Base-by-base conservation (phyloP, 2,888 invertebrate genomes). In the Pachydiplax longipennis region DNA sequence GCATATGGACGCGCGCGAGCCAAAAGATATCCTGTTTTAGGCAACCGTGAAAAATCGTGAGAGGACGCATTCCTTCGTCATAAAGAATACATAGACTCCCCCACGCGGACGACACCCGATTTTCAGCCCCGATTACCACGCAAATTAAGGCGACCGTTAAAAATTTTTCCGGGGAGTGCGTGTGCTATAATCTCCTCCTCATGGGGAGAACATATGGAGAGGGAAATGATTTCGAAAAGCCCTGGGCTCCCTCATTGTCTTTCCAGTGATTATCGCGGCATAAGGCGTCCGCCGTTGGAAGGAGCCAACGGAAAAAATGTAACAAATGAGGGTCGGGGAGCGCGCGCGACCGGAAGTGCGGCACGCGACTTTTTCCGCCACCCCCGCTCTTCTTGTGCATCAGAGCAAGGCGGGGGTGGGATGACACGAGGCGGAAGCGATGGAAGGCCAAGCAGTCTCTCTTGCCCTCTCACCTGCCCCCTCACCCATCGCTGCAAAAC, bases 221-320 rank as follows among this genome's bases (percentile, higher is more conserved):
- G 87, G n/a, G 61, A 87, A 83, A 87, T 87, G 87, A 87, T 87
- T 87, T 37, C 15, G n/a, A n/a, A 87, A 40, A 61, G 25, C 8
- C 35, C 12, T 31, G 83, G 53, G 31, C 35, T 61, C 37, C 87
- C 61, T 87, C 87, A 37, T 87, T 87, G 87, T 61, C 87, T 87
- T 37, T n/a, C 83, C 12, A 87, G 35, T 87, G 87, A 87, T 87
- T 87, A 87, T 87, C 87, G 44, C 83, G 87, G 87, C 87, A 87
- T 58, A 87, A 61, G 87, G 87, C 61, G 61, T n/a, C 13, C n/a
- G 81, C 81, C 81, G 22, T n/a, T n/a, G 31, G 58, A 13, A 13
- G 58, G 18, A 18, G 15, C n/a, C n/a, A 15, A n/a, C 37, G 44
- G 37, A 37, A 61, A 61, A 37, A 83, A 87, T 13, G 48, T 87